Evolutionary conservation across 2,113 vertebrate species (phyloP), one percentile per base, ranked within the genome.

Genomic region (Chaetodon trifascialis): DNA sequence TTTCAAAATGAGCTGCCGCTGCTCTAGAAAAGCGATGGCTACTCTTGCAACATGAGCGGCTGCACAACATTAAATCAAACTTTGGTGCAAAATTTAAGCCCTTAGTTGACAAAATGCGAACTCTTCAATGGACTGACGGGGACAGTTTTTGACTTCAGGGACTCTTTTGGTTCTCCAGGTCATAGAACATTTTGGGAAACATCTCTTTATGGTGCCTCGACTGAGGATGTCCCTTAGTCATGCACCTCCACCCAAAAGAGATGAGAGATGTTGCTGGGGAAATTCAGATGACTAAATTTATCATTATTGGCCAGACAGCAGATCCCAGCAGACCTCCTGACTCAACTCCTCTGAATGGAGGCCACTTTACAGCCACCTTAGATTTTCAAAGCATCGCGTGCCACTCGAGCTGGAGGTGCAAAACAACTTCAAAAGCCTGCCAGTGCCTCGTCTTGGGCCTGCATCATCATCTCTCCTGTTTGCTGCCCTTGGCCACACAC

Each of bases 341-440:
- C 70, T 64, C 76, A 49, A 36, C 80, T 73, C 66, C 54, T 73
- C 70, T 78, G 82, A 82, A 80, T 79, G 69, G 62, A 67, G 60
- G 49, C 80, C 69, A 69, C 76, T 84, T 90, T 62, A 69, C 3
- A 80, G 76, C 84, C 82, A 68, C 83, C 76, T 67, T 62, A 51
- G 40, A 84, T 68, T 76, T 83, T 88, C 87, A 90, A 89, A 93
- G 60, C 66, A 69, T 66, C 2, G 5, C 11, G 42, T 83, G 86
- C 83, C 88, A 83, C 87, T 73, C 42, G 68, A 83, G 80, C 52
- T 71, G 74, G 74, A 83, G 84, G 74, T 75, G 42, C 76, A 85
- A 86, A 90, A 83, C 69, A 62, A 65, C 82, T 90, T 92, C 83
- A 93, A 90, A 93, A 81, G 80, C 60, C 67, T 76, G 56, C 62